Base-by-base conservation (phyloP, 2,113 vertebrate species). In the Mystacornis crossleyi region DNA sequence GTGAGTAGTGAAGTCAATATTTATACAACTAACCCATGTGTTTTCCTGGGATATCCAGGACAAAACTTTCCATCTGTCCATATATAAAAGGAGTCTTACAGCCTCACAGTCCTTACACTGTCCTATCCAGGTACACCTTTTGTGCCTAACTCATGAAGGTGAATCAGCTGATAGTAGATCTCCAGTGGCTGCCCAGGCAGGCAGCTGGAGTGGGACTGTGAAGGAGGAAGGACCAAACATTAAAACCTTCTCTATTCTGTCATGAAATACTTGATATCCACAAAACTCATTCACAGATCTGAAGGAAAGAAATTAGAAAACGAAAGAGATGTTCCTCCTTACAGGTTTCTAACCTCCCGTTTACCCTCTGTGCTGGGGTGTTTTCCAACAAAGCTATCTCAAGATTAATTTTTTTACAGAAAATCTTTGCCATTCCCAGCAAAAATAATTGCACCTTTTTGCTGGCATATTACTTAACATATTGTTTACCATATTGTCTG, bases 291-390 rank as follows among this genome's bases (percentile, higher is more conserved):
- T 48, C 34, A 43, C 18, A 79, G 73, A 54, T 29, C 36, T 62
- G 24, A 42, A 85, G 53, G 31, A 85, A 80, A 34, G 9, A 70
- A 84, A 69, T 34, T 2, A 79, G 10, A 28, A 70, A 29, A 55
- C 24, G 26, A 92, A 84, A 71, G 42, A 48, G 14, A 33, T 18
- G 0, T 47, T 77, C 33, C 14, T 81, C 20, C 36, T 79, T 60
- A 11, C 0, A 0, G 3, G 29, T 87, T 83, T 79, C 40, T 34
- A 65, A 45, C 36, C 31, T 81, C 42, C 20, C 1, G 1, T 20
- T 90, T 82, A 15, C 36, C 19, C 18, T 58, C 57, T 45, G 10
- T 57, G n/a, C 36, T 60, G 26, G 4, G 24, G 7, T 55, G 36
- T n/a, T 86, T 90, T 79, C 71, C 58, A 86, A 17, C 8, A 86